A percentile compares a stretch with the other conserved stretches of the same genome.
Conservation (phyloP, 2,888 invertebrate genomes). For the Thyatira batis region DNA sequence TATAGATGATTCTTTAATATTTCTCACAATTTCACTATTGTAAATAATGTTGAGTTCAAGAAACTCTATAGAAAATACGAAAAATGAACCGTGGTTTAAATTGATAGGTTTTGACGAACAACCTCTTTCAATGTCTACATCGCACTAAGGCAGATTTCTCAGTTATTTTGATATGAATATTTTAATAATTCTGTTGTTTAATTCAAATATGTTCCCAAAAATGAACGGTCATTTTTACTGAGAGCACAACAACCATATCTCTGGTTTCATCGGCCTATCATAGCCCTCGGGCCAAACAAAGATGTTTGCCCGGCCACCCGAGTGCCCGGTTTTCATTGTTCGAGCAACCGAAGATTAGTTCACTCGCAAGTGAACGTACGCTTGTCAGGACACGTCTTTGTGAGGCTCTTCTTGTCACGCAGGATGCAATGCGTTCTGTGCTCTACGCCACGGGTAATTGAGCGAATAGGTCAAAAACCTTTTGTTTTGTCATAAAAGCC, state of each 20-base stretch:
- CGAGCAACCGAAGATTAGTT: constrained; percentile 3
- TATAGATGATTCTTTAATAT: too few relatives aligned
- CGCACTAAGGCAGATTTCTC: too few relatives aligned
- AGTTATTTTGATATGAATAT: not conserved
- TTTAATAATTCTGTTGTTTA: not conserved
- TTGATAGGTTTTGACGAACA: too few relatives aligned
- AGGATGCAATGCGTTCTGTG: constrained; percentile 3
- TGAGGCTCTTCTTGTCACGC: constrained; percentile 5
- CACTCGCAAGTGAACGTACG: constrained; percentile 1
- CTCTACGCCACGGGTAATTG: constrained; percentile 1
- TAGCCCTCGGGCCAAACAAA: constrained; percentile 1
- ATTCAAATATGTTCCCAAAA: not conserved
- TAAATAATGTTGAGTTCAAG: too few relatives aligned
- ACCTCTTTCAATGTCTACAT: too few relatives aligned
- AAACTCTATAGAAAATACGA: too few relatives aligned
- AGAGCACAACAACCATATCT: constrained; percentile 1
- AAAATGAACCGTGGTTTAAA: too few relatives aligned
- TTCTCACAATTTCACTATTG: too few relatives aligned
- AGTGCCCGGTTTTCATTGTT: constrained; percentile 1
- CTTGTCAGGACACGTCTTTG: constrained; percentile 6
- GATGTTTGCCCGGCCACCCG: constrained; percentile 3
- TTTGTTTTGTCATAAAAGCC: not conserved
- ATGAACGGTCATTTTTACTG: not conserved
- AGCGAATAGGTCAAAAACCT: constrained; percentile 5
- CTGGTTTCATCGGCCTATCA: not conserved